Evolutionary conservation across 2,797 vertebrate genomes (phyloP), one percentile per base, ranked within the genome.

Genomic region (Phoeniculus purpureus): DNA sequence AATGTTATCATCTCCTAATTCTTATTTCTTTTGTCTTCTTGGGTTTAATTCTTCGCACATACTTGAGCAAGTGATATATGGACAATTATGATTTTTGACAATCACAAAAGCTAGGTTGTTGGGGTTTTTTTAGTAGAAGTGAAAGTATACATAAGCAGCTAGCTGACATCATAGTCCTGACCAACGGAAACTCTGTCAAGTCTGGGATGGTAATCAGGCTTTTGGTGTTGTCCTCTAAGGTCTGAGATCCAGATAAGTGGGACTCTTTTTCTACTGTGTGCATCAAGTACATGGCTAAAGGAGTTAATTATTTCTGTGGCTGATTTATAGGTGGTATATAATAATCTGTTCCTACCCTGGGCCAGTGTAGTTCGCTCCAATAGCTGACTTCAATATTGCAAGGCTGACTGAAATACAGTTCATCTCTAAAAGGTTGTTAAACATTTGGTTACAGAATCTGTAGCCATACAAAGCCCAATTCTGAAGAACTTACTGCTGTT

Each of bases 231-330:
- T 78, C 23, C 17, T 75, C 27, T 14, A 47, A 31, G 62, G 62
- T 14, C 22, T 86, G 59, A 77, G 20, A 29, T 84, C n/a, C 47
- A 27, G 7, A 3, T 64, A 61, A 81, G 23, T 27, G 18, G 12
- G 56, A 56, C 16, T 2, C 22, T 15, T 75, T 87, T 37, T 37
- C 23, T 66, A 23, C 23, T 81, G 22, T 29, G 12, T 89, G 29
- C 60, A 73, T n/a, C 25, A 83, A 40, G 15, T 34, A 3, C 16
- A 48, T 74, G n/a, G 31, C 48, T 75, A 84, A 84, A 91, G 60
- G 67, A 86, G 77, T 90, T 93, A 95, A 84, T 91, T 83, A 88
- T 90, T 94, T 43, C 47, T 89, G 34, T 58, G 47, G 26, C 77
- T 77, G 54, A 66, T 34, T 82, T 77, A 45, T 52, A 79, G 32